phyloP scores from a whole-genome alignment of 2,888 invertebrate genomes.

The Nipponacmea schrenckii region DNA sequence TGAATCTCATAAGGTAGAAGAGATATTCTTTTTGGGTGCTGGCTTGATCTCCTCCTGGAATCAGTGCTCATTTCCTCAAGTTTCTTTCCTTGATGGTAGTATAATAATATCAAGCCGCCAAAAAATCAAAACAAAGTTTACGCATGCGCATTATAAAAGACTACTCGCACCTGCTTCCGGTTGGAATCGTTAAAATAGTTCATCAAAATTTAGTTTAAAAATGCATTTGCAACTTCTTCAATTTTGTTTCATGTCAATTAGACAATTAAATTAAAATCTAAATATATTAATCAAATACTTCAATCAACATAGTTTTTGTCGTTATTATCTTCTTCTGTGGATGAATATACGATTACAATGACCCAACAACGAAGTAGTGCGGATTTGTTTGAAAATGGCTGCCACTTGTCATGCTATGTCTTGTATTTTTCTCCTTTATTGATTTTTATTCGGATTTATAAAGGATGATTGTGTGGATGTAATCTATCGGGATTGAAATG shows the following conservation, averaged over 20 bases:
- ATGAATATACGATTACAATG: background rate
- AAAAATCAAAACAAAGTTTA: background rate
- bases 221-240: background rate
- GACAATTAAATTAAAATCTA: too few relatives aligned
- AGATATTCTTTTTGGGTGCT: background rate
- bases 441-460: too few relatives aligned
- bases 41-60: background rate
- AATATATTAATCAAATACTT: too few relatives aligned
- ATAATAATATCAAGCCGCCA: background rate
- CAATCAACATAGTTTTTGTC: too few relatives aligned
- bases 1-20: background rate
- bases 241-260: background rate
- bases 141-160: background rate
- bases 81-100: too few relatives aligned
- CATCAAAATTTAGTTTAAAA: background rate
- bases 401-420: constrained; percentile 21
- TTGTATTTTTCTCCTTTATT: too few relatives aligned
- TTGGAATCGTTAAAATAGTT: too few relatives aligned
- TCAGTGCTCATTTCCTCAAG: background rate
- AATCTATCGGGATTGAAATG: too few relatives aligned
- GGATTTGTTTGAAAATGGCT: constrained; percentile 60
- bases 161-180: background rate
- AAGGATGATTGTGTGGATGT: too few relatives aligned
- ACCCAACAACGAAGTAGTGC: constrained; percentile 8
- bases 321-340: background rate